Evolutionary conservation across 2,797 vertebrate genomes (phyloP).

Genomic region (Oophaga sylvatica): DNA sequence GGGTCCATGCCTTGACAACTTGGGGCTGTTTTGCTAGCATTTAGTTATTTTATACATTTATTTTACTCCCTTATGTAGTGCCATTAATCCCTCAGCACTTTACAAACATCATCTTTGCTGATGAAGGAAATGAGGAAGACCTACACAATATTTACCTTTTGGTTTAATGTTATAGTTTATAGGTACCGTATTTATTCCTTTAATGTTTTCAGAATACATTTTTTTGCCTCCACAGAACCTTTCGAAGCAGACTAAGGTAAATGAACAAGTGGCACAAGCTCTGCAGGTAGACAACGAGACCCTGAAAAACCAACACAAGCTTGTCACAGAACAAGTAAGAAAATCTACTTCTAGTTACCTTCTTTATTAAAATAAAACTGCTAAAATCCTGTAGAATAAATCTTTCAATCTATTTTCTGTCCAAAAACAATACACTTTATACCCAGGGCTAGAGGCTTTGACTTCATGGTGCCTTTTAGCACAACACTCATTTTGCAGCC

Average conservation of each 20-base stretch:
- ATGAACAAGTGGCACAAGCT: slow-evolving; percentile 52
- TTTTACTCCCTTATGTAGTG: too few relatives aligned
- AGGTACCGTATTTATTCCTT: background rate
- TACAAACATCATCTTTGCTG: too few relatives aligned
- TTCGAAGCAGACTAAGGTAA: slow-evolving; percentile 33
- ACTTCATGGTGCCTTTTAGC: too few relatives aligned
- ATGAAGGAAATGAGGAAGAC: background rate
- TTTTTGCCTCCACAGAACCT: slow-evolving; percentile 38
- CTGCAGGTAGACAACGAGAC: slow-evolving; percentile 58
- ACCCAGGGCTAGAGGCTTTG: too few relatives aligned
- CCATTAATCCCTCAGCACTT: too few relatives aligned
- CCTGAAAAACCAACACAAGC: slow-evolving; percentile 73
- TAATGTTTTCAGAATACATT: background rate
- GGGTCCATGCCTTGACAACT: too few relatives aligned
- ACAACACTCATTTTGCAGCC: too few relatives aligned
- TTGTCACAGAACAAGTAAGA: slow-evolving; percentile 80
- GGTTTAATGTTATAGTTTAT: background rate
- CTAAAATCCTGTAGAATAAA: too few relatives aligned
- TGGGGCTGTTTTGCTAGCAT: background rate
- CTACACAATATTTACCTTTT: background rate
- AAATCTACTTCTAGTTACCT: background rate
- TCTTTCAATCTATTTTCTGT: too few relatives aligned
- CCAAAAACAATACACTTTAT: too few relatives aligned
- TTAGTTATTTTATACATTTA: too few relatives aligned
- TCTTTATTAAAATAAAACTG: too few relatives aligned